These are phyloP conservation scores for Diarsia brunnea DNA, from an alignment of 2,888 invertebrate species.

Conservation along the genomic window DNA sequence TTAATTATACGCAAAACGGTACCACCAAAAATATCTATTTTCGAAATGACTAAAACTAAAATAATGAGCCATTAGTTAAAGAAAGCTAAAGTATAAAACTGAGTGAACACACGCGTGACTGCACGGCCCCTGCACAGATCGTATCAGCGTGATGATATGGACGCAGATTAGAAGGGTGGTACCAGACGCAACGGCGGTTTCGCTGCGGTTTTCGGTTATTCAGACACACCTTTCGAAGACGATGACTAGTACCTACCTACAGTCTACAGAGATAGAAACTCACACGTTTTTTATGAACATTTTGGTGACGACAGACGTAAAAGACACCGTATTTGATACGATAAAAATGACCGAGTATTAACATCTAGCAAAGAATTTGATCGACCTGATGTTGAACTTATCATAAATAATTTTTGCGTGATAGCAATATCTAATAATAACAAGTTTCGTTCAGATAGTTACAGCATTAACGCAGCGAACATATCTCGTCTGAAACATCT, in stretches of 20 bases:
- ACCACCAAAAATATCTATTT: conserved; percentile 32
- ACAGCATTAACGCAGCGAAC: conserved; percentile 39
- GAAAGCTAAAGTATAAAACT: conserved; percentile 73
- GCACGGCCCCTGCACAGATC: conserved; percentile 76
- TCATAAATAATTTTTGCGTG: neutral
- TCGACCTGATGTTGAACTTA: neutral
- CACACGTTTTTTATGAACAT: neutral
- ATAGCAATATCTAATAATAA: conserved; percentile 23
- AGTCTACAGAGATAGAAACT: neutral
- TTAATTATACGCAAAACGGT: neutral
- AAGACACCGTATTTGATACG: too few relatives aligned
- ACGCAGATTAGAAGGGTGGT: conserved; percentile 57
- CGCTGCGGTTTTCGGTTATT: conserved; percentile 51
- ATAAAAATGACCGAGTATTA: neutral
- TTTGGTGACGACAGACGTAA: neutral
- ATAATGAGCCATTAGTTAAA: conserved; percentile 70
- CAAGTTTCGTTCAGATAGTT: conserved; percentile 21
- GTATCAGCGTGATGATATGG: conserved; percentile 71
- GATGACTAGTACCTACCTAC: neutral
- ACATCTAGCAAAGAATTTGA: conserved; percentile 13
- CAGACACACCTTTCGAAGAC: conserved; percentile 25
- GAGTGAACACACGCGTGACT: conserved; percentile 78
- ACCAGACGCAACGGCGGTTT: conserved; percentile 48
- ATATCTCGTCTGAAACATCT: conserved; percentile 49
- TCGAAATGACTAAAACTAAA: conserved; percentile 56